Conservation (phyloP, 2,888 invertebrate species). For the Papilio protenor region DNA sequence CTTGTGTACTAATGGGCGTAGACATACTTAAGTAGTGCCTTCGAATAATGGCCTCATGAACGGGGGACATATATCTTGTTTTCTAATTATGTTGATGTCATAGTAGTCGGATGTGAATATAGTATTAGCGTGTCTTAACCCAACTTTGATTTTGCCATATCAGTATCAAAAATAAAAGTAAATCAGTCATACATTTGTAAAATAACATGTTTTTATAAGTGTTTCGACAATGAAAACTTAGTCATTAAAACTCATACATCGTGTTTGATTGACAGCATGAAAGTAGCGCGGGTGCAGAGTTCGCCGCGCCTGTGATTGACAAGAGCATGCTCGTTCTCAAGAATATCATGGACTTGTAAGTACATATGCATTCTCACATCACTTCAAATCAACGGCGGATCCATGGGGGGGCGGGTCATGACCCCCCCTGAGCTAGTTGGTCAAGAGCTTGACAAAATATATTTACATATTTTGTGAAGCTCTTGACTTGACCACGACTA, state of each 20-base stretch:
- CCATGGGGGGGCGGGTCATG: no score
- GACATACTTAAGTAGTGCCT: no score
- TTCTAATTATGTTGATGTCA: background rate
- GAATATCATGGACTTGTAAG: slow-evolving; percentile 67
- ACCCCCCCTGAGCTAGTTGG: no score
- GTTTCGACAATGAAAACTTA: slow-evolving; percentile 26
- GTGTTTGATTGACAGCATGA: slow-evolving; percentile 79
- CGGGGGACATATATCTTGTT: no score
- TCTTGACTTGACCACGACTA: no score
- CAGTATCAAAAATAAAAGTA: background rate
- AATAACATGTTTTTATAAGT: no score
- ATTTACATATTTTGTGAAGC: no score
- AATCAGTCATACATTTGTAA: slow-evolving; percentile 39
- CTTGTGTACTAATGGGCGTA: no score
- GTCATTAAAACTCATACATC: slow-evolving; percentile 57
- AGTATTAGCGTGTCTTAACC: background rate
- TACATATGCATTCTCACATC: slow-evolving; percentile 35
- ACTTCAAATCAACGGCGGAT: background rate
- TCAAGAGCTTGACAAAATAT: no score
- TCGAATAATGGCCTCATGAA: no score
- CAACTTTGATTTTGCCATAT: background rate
- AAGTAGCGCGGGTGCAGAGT: slow-evolving; percentile 60
- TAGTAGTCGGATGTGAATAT: background rate
- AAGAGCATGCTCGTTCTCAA: slow-evolving; percentile 65
- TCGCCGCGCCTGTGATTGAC: slow-evolving; percentile 53